Percentiles rank a stretch among this genome's conserved stretches.
phyloP scores from a whole-genome alignment of 2,888 invertebrate genomes.

The Ochlodes sylvanus region DNA sequence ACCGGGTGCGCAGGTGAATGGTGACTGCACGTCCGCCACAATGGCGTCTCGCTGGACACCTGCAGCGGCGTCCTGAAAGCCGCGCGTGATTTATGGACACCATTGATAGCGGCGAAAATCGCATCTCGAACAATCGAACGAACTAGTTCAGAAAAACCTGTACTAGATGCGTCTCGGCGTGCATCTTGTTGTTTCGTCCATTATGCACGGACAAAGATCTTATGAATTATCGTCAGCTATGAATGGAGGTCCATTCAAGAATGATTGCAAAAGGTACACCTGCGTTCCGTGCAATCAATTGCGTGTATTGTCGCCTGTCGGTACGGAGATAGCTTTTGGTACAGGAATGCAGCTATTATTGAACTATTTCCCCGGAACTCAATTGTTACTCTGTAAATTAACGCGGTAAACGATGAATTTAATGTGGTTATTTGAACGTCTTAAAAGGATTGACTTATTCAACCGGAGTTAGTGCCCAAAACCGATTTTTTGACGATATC shows the following conservation, averaged over 20 bases:
- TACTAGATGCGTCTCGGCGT: conserved; percentile 10
- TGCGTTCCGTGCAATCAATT: conserved; percentile 14
- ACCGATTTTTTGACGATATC: no score
- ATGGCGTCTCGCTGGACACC: conserved; percentile 67
- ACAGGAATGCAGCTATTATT: conserved; percentile 8
- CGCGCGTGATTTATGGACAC: conserved; percentile 67
- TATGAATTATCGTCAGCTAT: conserved; percentile 44
- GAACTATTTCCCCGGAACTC: background rate
- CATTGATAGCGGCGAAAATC: conserved; percentile 64
- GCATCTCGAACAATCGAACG: conserved; percentile 57
- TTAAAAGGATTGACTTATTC: no score
- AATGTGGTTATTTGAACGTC: no score
- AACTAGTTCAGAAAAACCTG: conserved; percentile 47
- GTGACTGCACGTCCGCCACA: background rate
- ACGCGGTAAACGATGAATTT: no score
- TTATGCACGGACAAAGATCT: conserved; percentile 30
- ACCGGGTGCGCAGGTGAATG: conserved; percentile 6
- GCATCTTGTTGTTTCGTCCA: conserved; percentile 28
- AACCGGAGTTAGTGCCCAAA: no score
- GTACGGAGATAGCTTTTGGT: conserved; percentile 21
- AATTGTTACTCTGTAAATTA: background rate
- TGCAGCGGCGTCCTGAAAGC: conserved; percentile 53
- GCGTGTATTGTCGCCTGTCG: conserved; percentile 21
- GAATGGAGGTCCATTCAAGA: conserved; percentile 37
- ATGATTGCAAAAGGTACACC: conserved; percentile 15